A percentile compares a stretch with the other conserved stretches of the same genome.
Evolutionary conservation across 2,888 invertebrate genomes (phyloP).

Genomic region (Rhodophaea formosa): DNA sequence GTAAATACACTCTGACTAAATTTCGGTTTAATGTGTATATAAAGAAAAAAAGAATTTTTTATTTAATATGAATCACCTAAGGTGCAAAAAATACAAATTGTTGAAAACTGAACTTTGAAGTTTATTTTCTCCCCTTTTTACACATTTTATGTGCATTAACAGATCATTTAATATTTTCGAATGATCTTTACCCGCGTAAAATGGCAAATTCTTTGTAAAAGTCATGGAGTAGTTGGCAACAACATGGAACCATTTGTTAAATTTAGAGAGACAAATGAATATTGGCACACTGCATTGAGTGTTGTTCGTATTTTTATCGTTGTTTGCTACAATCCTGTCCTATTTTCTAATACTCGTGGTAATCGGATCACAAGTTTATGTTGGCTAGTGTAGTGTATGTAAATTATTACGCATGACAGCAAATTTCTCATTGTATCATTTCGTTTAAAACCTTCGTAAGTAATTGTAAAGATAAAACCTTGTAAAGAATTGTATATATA

Average conservation of each 20-base stretch:
- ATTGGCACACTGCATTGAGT: constrained; percentile 40
- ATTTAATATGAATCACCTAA: constrained; percentile 78
- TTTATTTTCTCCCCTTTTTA: constrained; percentile 38
- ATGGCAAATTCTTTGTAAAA: not conserved
- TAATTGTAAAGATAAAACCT: no score
- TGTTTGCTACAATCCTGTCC: constrained; percentile 7
- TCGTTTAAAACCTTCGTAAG: no score
- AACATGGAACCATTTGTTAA: constrained; percentile 36
- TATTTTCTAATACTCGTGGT: not conserved
- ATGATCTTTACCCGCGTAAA: not conserved
- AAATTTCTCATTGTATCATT: no score
- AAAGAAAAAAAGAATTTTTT: constrained; percentile 74
- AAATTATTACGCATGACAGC: no score
- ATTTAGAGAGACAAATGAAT: constrained; percentile 41
- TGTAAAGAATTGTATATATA: no score
- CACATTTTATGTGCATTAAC: not conserved
- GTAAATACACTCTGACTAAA: constrained; percentile 81
- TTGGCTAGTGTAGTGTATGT: no score
- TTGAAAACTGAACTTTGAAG: constrained; percentile 63
- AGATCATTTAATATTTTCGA: not conserved
- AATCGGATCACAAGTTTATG: not conserved
- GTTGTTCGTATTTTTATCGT: constrained; percentile 25
- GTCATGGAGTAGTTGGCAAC: constrained; percentile 38
- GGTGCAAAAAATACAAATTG: constrained; percentile 79
- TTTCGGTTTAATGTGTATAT: constrained; percentile 81